These are phyloP conservation scores for Drosophila vallismaia DNA, from an alignment of 2,888 invertebrate genomes.

Conservation along the genomic window DNA sequence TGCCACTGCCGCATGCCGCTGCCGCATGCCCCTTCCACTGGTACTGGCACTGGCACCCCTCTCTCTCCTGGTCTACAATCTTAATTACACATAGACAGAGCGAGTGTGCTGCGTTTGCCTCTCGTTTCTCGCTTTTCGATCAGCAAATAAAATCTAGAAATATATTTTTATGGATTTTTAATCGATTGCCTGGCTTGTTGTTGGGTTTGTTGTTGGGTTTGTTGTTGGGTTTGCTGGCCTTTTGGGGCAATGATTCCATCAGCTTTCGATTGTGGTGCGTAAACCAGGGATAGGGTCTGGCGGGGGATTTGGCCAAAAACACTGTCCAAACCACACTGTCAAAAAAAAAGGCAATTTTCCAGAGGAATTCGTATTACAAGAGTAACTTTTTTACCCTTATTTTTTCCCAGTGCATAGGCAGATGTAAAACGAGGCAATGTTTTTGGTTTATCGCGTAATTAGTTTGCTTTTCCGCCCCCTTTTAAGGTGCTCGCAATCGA, in stretches of 20 bases:
- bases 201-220: conserved; percentile 10
- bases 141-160: conserved; percentile 80
- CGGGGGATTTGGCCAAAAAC: neutral
- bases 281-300: conserved; percentile 18
- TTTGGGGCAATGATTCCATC: conserved; percentile 33
- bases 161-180: conserved; percentile 81
- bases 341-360: too few species aligned
- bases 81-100: conserved; percentile 65
- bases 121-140: conserved; percentile 48
- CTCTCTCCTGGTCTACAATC: conserved; percentile 36
- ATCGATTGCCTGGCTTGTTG: conserved; percentile 63
- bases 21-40: neutral
- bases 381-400: neutral
- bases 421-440: neutral
- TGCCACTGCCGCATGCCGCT: neutral
- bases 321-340: neutral
- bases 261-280: conserved; percentile 60
- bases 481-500: neutral
- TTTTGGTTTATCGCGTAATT: conserved; percentile 70
- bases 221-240: conserved; percentile 22
- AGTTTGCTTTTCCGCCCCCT: conserved; percentile 53
- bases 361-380: too few species aligned
- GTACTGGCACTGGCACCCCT: neutral
- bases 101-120: conserved; percentile 21
- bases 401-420: neutral